Evolutionary conservation across 2,113 vertebrate species (phyloP).

Genomic region (Euleptes europaea): DNA sequence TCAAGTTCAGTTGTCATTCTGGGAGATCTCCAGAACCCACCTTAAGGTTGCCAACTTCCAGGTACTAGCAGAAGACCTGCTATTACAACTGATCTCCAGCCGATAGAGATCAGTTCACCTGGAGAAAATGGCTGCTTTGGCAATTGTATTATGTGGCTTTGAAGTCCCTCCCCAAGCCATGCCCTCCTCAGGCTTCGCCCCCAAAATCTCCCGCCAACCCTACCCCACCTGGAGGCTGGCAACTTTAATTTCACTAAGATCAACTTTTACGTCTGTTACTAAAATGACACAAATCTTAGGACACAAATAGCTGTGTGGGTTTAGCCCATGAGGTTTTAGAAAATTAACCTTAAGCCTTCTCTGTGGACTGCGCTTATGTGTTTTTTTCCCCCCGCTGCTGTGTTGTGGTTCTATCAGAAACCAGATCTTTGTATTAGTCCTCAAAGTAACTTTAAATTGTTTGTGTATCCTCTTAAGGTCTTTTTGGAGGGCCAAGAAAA

Average conservation of each 20-base stretch:
- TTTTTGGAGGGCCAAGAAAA: background rate
- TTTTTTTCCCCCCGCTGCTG: background rate
- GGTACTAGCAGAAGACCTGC: no score
- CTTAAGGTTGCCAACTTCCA: no score
- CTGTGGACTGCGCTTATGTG: background rate
- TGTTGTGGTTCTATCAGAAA: background rate
- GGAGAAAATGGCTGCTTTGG: no score
- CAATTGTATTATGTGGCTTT: no score
- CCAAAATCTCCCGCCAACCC: no score
- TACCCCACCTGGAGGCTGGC: background rate
- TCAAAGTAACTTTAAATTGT: background rate
- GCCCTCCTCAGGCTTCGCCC: no score
- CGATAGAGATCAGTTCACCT: no score
- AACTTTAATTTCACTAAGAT: background rate
- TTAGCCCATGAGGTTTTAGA: background rate
- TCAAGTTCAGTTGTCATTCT: no score
- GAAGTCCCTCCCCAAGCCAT: no score
- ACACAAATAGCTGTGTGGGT: background rate
- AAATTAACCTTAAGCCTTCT: background rate
- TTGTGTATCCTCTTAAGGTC: slow-evolving; percentile 4
- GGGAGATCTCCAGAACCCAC: no score
- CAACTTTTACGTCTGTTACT: background rate
- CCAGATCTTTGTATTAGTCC: accelerated
- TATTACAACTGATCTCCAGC: no score
- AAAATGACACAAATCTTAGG: background rate